Base-by-base conservation (phyloP, 2,888 invertebrate genomes). In the Phengaris arion region DNA sequence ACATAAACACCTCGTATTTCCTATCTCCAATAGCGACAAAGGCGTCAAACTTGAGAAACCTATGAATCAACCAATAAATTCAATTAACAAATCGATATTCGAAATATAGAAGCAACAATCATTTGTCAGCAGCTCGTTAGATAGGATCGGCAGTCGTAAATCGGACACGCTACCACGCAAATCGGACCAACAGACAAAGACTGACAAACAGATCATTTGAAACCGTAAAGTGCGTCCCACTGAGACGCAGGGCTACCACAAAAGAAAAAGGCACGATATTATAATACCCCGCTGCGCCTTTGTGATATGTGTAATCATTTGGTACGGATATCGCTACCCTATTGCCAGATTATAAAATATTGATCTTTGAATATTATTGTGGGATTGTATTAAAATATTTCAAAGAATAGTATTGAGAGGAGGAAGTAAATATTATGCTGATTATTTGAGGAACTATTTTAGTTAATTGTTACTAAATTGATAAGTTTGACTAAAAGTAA, bases 131-230 rank as follows among this genome's bases (percentile, higher is more conserved):
- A 87, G 83, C 89, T 91, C 84, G 89, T 91, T 89, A 83, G 83
- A 83, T 82, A 79, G 75, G 68, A 84, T 85, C 82, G 85, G 83
- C 83, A 86, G 82, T 84, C 80, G 81, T 80, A 79, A 82, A 89
- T 91, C 85, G 83, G 91, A 87, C 89, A 90, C 90, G 91, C 87
- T 84, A 87, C 87, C 85, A 82, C 85, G 84, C 85, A 82, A 89
- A 87, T 87, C 83, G 87, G 88, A 86, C 84, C 83, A 88, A 78
- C 73, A 75, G 75, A 90, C 90, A 92, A 90, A 88, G 90, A 87
- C 91, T 90, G 89, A 92, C 91, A 91, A 92, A 92, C 92, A 90
- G 92, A 93, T 93, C 93, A 93, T 93, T 93, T 89, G 89, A 90
- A 92, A 90, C 92, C 92, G 89, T 93, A 93, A 92, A 93, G 92